phyloP scores from a whole-genome alignment of 2,797 vertebrate genomes.

The Petrocephalus sullivani region DNA sequence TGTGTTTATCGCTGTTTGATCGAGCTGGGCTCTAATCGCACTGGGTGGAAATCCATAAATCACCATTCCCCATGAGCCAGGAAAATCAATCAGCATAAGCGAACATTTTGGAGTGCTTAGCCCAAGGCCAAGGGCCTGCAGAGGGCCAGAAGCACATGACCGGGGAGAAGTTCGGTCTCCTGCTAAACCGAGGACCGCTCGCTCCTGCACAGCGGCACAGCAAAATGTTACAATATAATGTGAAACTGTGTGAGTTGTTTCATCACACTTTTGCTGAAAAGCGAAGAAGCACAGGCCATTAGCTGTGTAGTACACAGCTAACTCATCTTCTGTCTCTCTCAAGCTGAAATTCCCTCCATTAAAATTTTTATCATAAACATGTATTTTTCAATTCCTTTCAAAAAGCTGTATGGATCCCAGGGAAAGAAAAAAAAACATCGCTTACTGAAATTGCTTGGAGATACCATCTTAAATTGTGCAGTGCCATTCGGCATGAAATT shows the following conservation, averaged over 20 bases:
- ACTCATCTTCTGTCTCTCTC: not conserved
- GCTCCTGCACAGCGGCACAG: not conserved
- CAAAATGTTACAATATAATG: not conserved
- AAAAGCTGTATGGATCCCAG: not conserved
- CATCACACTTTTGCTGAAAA: not conserved
- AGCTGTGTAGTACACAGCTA: not conserved
- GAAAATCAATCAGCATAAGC: constrained; percentile 29
- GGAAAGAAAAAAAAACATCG: constrained; percentile 8
- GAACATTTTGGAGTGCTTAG: constrained; percentile 13
- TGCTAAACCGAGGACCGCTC: no score
- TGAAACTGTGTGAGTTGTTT: not conserved
- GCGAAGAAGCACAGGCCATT: not conserved
- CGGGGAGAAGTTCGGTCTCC: not conserved
- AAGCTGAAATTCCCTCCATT: constrained; percentile 25
- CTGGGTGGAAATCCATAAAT: constrained; percentile 26
- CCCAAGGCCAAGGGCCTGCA: not conserved
- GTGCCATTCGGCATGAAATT: constrained; percentile 20
- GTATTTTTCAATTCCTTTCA: constrained; percentile 10
- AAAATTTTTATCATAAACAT: constrained; percentile 35
- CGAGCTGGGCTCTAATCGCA: constrained; percentile 18
- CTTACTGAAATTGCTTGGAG: constrained; percentile 18
- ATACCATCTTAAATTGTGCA: constrained; percentile 34
- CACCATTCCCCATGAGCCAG: constrained; percentile 22
- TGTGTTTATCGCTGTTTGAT: constrained; percentile 22
- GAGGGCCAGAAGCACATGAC: not conserved